These are phyloP conservation scores for Mellilla xanthometata DNA, from an alignment of 2,888 invertebrate species.

Conservation along the genomic window DNA sequence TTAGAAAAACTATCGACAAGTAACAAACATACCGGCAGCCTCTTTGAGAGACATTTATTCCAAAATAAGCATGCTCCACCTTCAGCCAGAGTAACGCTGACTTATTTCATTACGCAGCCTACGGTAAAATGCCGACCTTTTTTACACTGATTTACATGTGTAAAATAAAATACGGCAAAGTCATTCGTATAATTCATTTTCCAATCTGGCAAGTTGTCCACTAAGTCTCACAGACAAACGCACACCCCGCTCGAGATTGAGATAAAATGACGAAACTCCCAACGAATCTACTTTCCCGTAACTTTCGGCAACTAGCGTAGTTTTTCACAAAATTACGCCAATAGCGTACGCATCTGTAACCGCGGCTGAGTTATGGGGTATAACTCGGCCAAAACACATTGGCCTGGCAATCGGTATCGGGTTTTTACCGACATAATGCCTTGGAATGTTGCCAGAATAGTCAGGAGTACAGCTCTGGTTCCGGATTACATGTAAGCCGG, in stretches of 20 bases:
- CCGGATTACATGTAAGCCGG: constrained; percentile 31
- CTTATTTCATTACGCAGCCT: too few species aligned
- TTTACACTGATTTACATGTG: too few species aligned
- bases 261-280: constrained; percentile 20
- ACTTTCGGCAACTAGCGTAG: constrained; percentile 19
- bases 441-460: constrained; percentile 28
- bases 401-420: constrained; percentile 41
- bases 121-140: too few species aligned
- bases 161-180: too few species aligned
- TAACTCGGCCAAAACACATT: constrained; percentile 45
- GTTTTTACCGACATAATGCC: constrained; percentile 22
- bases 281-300: constrained; percentile 10
- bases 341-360: constrained; percentile 24
- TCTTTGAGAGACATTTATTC: too few species aligned
- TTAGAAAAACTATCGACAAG: too few species aligned
- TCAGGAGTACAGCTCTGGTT: constrained; percentile 15
- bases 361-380: constrained; percentile 34
- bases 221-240: constrained; percentile 8
- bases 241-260: constrained; percentile 12
- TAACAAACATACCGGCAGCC: too few species aligned
- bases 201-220: constrained; percentile 1
- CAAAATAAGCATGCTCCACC: too few species aligned
- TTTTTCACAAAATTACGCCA: constrained; percentile 20
- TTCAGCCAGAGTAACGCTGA: too few species aligned
- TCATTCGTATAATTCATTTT: too few species aligned